These are phyloP conservation scores for Halichoeres trimaculatus DNA, from an alignment of 2,113 vertebrate species.

Conservation along the genomic window DNA sequence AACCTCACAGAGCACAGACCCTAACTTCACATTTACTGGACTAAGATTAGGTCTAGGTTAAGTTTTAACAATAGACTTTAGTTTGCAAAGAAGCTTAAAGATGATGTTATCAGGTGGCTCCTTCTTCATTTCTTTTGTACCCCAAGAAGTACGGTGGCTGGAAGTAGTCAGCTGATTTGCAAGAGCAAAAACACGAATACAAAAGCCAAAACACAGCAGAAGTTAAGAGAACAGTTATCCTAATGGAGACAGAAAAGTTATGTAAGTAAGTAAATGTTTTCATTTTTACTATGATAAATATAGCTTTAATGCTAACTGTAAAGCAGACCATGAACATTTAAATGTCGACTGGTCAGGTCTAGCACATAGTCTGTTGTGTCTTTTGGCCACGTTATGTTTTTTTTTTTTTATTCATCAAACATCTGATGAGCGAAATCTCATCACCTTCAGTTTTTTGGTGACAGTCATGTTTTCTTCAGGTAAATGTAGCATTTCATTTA, in stretches of 20 bases:
- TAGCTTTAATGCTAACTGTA: too few relatives aligned
- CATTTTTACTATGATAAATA: too few relatives aligned
- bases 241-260: too few relatives aligned
- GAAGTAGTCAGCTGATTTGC: too few relatives aligned
- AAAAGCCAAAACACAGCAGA: too few relatives aligned
- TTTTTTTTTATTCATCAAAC: too few relatives aligned
- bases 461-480: constrained; percentile 17
- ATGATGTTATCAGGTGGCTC: background rate
- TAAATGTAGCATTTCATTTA: constrained; percentile 47
- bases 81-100: background rate
- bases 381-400: background rate
- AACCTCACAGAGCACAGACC: too few relatives aligned
- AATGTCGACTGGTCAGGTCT: background rate
- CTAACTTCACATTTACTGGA: background rate
- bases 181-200: too few relatives aligned
- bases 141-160: too few relatives aligned
- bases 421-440: constrained; percentile 19
- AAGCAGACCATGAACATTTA: background rate
- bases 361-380: background rate
- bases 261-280: too few relatives aligned
- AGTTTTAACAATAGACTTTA: background rate
- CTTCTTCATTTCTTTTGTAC: too few relatives aligned
- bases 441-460: constrained; percentile 13
- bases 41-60: background rate
- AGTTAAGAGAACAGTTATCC: too few relatives aligned